phyloP scores from a whole-genome alignment of 2,113 vertebrate genomes.

The Aythya baeri region DNA sequence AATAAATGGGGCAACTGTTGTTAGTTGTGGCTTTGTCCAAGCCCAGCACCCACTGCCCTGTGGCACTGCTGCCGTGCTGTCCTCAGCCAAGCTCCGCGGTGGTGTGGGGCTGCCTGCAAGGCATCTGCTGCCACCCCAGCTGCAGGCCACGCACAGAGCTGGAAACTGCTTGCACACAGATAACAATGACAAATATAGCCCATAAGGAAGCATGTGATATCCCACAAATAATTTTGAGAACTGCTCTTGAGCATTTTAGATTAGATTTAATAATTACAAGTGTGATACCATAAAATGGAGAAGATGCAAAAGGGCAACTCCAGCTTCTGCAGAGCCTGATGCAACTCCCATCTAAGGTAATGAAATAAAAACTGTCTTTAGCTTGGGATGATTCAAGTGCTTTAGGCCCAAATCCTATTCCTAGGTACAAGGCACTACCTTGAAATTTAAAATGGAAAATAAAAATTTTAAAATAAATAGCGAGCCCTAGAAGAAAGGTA shows the following conservation, averaged over 20 bases:
- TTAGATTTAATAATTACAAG: neutral
- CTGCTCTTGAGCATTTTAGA: neutral
- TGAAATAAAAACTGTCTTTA: neutral
- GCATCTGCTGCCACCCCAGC: neutral
- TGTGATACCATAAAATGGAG: neutral
- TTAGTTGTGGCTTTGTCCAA: accelerated
- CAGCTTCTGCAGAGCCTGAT: neutral
- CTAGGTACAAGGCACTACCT: accelerated
- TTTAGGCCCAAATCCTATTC: neutral
- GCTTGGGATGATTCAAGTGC: accelerated
- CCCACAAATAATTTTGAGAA: neutral
- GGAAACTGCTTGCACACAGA: neutral
- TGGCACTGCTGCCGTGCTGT: accelerated
- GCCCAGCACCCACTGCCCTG: neutral
- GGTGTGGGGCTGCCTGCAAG: neutral
- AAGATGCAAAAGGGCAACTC: neutral
- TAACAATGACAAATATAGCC: conserved; percentile 34
- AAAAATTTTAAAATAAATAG: too few relatives aligned
- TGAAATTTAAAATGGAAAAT: neutral
- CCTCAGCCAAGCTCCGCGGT: neutral
- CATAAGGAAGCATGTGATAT: neutral
- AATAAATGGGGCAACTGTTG: neutral
- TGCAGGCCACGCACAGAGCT: neutral
- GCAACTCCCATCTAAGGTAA: neutral
- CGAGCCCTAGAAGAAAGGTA: too few relatives aligned